Percentiles rank a stretch among this genome's conserved stretches.
Conservation (phyloP, 2,888 invertebrate species). For the Diarsia rubi region DNA sequence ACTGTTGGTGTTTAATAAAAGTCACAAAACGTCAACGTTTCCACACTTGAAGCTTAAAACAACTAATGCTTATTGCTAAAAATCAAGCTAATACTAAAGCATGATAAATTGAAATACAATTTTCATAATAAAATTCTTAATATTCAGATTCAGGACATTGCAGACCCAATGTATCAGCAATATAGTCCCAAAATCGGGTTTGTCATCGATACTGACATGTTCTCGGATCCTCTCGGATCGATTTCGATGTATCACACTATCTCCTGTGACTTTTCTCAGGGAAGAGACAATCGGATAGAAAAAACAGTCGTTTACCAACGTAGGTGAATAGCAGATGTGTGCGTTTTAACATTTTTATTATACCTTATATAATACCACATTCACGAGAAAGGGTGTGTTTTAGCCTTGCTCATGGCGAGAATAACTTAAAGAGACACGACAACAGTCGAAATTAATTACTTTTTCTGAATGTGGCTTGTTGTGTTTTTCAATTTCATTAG, state of each 20-base stretch:
- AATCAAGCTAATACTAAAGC: constrained; percentile 76
- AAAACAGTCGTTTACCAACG: constrained; percentile 81
- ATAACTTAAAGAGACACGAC: constrained; percentile 34
- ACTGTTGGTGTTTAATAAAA: constrained; percentile 42
- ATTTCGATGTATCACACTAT: constrained; percentile 67
- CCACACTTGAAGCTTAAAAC: constrained; percentile 70
- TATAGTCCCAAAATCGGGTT: constrained; percentile 88
- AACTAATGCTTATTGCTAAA: constrained; percentile 83
- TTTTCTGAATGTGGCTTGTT: constrained; percentile 74
- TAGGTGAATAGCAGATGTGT: constrained; percentile 86
- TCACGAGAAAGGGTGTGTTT: constrained; percentile 69
- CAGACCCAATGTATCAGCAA: constrained; percentile 78
- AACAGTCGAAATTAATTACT: constrained; percentile 57
- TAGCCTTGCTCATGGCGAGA: constrained; percentile 45
- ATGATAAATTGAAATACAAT: constrained; percentile 68
- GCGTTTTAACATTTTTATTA: constrained; percentile 71
- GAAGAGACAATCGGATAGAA: constrained; percentile 70
- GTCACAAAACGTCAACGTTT: constrained; percentile 35
- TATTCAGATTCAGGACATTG: constrained; percentile 87
- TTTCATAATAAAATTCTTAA: constrained; percentile 81
- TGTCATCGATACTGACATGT: constrained; percentile 77
- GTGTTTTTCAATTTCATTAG: constrained; percentile 79
- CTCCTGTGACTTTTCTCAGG: constrained; percentile 78
- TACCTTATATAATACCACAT: constrained; percentile 70
- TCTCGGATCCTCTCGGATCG: constrained; percentile 68